Conservation (phyloP, 2,797 vertebrate genomes). For the Sphenodon punctatus region DNA sequence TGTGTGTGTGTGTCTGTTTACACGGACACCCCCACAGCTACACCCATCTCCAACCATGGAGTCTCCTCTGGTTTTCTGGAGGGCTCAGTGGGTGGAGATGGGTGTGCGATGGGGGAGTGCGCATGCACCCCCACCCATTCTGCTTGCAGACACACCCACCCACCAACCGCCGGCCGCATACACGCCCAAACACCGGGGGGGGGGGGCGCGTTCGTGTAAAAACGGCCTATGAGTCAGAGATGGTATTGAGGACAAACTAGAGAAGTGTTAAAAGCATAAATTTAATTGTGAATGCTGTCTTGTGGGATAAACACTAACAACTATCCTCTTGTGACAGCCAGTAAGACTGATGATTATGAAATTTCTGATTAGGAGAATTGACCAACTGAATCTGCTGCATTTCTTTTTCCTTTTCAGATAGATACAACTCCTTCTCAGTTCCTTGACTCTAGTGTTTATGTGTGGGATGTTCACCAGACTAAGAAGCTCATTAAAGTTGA, state of each 20-base stretch:
- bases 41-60: too few relatives aligned
- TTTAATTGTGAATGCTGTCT: neutral
- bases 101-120: too few relatives aligned
- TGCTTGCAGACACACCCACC: too few relatives aligned
- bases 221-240: neutral
- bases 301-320: neutral
- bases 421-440: constrained; percentile 89
- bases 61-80: too few relatives aligned
- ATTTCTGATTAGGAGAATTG: neutral
- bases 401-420: constrained; percentile 76
- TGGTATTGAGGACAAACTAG: neutral
- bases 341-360: neutral
- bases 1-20: too few relatives aligned
- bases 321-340: neutral
- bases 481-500: constrained; percentile 86
- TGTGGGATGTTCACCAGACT: constrained; percentile 89
- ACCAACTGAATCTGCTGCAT: neutral
- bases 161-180: too few relatives aligned
- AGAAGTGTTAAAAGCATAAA: neutral
- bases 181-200: too few relatives aligned
- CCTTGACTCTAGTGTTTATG: constrained; percentile 87
- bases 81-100: too few relatives aligned
- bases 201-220: too few relatives aligned
- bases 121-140: too few relatives aligned
- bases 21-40: too few relatives aligned